phyloP scores from a whole-genome alignment of 2,797 vertebrate species.

The Onychomys torridus region DNA sequence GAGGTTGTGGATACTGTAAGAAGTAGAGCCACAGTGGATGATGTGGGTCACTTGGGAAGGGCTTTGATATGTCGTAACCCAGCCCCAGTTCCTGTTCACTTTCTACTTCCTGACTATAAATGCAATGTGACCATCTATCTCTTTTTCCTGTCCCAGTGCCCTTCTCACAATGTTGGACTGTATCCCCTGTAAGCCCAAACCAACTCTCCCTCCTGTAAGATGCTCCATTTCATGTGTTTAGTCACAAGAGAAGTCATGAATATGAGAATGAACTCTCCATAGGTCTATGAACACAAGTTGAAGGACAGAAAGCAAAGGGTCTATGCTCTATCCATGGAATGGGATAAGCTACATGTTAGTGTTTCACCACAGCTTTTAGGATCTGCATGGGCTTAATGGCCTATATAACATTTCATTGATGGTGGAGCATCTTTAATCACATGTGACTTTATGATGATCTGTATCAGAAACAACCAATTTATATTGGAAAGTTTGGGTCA shows the following conservation, averaged over 20 bases:
- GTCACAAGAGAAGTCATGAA: not conserved
- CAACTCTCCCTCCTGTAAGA: not conserved
- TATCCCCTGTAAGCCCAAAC: not conserved
- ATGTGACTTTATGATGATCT: not conserved
- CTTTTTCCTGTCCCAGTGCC: not conserved
- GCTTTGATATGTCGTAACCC: not conserved
- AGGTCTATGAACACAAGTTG: not conserved
- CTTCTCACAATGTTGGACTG: not conserved
- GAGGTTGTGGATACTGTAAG: not conserved
- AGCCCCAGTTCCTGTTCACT: not conserved
- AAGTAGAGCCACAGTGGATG: not conserved
- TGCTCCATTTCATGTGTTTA: not conserved
- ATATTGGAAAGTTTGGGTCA: not conserved
- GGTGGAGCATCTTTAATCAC: no score
- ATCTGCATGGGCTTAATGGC: not conserved
- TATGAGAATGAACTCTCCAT: not conserved
- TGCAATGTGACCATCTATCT: not conserved
- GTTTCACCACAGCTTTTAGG: not conserved
- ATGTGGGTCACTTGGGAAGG: not conserved
- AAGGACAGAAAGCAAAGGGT: not conserved
- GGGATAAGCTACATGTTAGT: not conserved
- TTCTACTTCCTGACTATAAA: not conserved
- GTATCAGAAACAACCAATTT: not conserved
- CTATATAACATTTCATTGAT: not conserved
- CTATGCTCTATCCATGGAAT: not conserved